These are phyloP conservation scores for Mus musculus DNA, from an alignment of 2,113 vertebrate genomes.

Conservation along the genomic window DNA sequence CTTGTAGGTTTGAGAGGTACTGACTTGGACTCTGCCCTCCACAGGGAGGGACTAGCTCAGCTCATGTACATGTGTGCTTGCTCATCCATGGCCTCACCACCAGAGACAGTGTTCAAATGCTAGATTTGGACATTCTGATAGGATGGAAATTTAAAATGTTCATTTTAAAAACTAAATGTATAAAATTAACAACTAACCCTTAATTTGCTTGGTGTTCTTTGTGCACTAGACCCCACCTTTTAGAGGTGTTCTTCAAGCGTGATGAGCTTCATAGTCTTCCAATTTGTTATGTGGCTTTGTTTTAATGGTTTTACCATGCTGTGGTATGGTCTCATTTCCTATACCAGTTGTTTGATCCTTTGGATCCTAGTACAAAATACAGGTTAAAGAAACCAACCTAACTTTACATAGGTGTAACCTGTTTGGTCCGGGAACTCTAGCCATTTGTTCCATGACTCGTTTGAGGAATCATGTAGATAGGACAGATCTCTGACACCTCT, in stretches of 20 bases:
- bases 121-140: neutral
- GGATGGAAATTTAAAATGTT: neutral
- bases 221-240: neutral
- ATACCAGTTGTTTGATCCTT: neutral
- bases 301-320: neutral
- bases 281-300: neutral
- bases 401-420: neutral
- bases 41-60: neutral
- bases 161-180: neutral
- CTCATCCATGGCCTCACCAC: neutral
- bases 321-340: neutral
- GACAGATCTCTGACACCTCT: neutral
- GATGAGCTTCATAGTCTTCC: neutral
- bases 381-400: neutral
- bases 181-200: neutral
- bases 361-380: neutral
- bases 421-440: neutral
- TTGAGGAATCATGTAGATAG: neutral
- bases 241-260: neutral
- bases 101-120: neutral
- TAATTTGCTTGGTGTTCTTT: neutral
- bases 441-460: neutral
- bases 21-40: neutral
- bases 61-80: neutral
- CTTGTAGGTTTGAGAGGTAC: neutral